Percentiles rank a stretch among this genome's conserved stretches.
These are phyloP conservation scores for Cygnus buccinator DNA, from an alignment of 2,113 vertebrate genomes.

Conservation along the genomic window DNA sequence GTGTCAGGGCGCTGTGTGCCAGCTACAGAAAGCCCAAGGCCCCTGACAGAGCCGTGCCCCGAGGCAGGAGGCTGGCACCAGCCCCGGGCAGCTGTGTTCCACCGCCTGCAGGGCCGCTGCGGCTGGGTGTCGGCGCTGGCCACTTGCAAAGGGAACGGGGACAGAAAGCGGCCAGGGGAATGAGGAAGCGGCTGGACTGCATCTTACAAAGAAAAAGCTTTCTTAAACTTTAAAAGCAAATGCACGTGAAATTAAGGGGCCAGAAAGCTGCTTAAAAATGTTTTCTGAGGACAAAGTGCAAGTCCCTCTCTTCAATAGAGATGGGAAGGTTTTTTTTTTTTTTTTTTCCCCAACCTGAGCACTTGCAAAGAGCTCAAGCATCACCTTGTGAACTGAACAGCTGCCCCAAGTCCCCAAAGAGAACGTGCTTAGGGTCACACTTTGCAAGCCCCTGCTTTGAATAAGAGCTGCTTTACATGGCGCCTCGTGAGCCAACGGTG, in stretches of 20 bases:
- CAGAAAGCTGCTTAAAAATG: neutral
- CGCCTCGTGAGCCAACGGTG: rapidly evolving
- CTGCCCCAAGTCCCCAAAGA: neutral
- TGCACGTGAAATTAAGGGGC: neutral
- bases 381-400: neutral
- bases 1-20: too few relatives aligned
- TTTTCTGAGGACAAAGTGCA: neutral
- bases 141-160: too few relatives aligned
- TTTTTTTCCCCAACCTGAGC: rapidly evolving
- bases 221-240: neutral
- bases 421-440: rapidly evolving
- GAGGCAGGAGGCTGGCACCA: too few relatives aligned
- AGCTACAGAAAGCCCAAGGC: too few relatives aligned
- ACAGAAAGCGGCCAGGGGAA: too few relatives aligned
- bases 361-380: neutral
- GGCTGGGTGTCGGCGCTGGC: too few relatives aligned
- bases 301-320: neutral
- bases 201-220: too few relatives aligned
- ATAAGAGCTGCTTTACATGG: neutral
- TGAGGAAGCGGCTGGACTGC: too few relatives aligned
- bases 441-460: neutral
- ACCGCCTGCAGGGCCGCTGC: too few relatives aligned
- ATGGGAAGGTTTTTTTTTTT: neutral
- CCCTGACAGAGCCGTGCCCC: too few relatives aligned
- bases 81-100: too few relatives aligned